Conservation (phyloP, 2,113 vertebrate genomes). For the Pica pica region DNA sequence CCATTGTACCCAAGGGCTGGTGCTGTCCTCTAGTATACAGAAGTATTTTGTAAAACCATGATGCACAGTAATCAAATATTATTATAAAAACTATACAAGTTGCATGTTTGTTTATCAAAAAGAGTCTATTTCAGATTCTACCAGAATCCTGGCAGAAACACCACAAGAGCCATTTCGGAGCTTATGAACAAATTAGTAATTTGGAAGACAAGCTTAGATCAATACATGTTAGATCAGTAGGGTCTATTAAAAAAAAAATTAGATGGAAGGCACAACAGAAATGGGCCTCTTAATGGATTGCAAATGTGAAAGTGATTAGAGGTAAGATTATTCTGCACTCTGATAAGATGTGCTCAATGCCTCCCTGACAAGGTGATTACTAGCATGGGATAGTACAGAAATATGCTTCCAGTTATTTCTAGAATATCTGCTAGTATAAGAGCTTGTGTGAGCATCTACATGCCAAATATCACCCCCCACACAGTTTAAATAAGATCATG, state of each 20-base stretch:
- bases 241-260: background rate
- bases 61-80: background rate
- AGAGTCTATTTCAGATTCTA: background rate
- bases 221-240: background rate
- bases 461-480: background rate
- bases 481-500: background rate
- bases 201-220: constrained; percentile 23
- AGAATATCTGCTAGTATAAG: background rate
- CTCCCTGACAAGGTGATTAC: background rate
- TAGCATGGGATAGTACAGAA: background rate
- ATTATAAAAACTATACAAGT: background rate
- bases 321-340: background rate
- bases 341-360: background rate
- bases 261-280: background rate
- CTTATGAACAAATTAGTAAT: constrained; percentile 2
- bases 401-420: background rate
- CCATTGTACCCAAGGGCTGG: background rate
- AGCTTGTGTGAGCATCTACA: background rate
- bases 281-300: background rate
- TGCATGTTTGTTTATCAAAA: background rate
- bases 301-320: constrained; percentile 7
- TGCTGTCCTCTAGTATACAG: background rate
- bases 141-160: background rate
- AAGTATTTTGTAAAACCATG: background rate
- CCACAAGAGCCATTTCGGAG: background rate